Base-by-base conservation (phyloP, 2,113 vertebrate species). In the Taxidea taxus region DNA sequence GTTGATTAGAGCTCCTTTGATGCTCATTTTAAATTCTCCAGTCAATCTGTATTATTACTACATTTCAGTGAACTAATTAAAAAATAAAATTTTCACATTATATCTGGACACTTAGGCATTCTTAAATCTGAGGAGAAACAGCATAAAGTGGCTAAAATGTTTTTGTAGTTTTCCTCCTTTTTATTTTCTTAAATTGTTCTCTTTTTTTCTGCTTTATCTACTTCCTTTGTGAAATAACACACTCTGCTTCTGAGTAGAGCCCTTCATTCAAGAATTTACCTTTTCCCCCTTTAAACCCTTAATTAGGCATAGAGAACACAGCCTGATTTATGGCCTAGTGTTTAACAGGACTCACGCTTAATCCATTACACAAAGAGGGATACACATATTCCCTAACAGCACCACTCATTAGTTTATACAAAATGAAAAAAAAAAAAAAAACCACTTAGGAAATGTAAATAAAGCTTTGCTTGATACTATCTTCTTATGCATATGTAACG, bases 361-460 rank as follows among this genome's bases (percentile, higher is more conserved):
- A 98, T 97, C 95, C 94, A 98, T 98, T 98, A 97, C 94, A 97
- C 96, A 97, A 97, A 97, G 93, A 98, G 81, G 87, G 90, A 96
- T 97, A 97, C 92, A 97, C 90, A 97, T 92, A 96, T 92, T 91
- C 95, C 87, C 88, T 90, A 97, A 97, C 92, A 94, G 91, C 92
- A 83, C 51, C 82, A 93, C 94, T 98, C 97, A 97, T 97, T 98
- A 97, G 96, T 97, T 98, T 97, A 97, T 94, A 98, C 90, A 96
- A 96, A 96, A 95, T 62, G 86, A 7, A 42, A 54, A 95, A 18
- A 37, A 7, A 39, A 51, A 95, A 18, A n/a, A n/a, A n/a, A n/a
- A n/a, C n/a, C 92, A 96, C 97, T 98, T 96, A 98, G 77, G 93
- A 96, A 98, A 98, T 96, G 97, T 98, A 98, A 98, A 98, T 98